Evolutionary conservation across 1,140 invertebrate species (phyloP).

Genomic region (Chironomus tepperi): DNA sequence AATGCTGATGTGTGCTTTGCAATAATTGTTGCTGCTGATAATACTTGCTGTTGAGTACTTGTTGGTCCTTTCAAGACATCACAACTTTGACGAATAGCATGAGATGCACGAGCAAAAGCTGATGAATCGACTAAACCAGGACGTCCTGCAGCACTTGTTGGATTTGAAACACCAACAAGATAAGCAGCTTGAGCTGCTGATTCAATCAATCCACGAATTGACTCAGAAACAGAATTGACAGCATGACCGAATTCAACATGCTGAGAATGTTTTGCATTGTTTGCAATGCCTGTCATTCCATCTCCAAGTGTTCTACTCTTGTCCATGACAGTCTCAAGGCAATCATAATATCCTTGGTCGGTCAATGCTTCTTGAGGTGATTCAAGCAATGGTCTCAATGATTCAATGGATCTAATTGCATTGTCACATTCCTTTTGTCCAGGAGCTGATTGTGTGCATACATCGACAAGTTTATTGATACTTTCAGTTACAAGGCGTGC

Average conservation of each 20-base stretch:
- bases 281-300: slow-evolving; percentile 90
- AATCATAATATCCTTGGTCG: slow-evolving; percentile 87
- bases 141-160: slow-evolving; percentile 79
- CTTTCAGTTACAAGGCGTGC: slow-evolving; percentile 85
- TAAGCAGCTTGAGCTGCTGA: slow-evolving; percentile 90
- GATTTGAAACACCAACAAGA: slow-evolving; percentile 83
- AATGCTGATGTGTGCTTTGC: slow-evolving; percentile 94
- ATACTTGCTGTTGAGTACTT: slow-evolving; percentile 75
- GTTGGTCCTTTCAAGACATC: slow-evolving; percentile 64
- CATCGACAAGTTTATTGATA: slow-evolving; percentile 82
- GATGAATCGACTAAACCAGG: slow-evolving; percentile 88
- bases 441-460: slow-evolving; percentile 74
- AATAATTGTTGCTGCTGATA: slow-evolving; percentile 85
- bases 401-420: slow-evolving; percentile 87
- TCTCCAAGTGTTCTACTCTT: slow-evolving; percentile 82
- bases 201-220: slow-evolving; percentile 90
- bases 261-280: slow-evolving; percentile 79
- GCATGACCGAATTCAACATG: slow-evolving; percentile 80
- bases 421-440: slow-evolving; percentile 96
- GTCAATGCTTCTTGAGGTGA: slow-evolving; percentile 82
- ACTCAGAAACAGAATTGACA: slow-evolving; percentile 72
- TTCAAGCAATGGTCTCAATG: slow-evolving; percentile 71
- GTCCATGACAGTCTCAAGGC: slow-evolving; percentile 88
- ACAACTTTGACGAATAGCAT: slow-evolving; percentile 84
- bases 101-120: slow-evolving; percentile 76